Conservation (phyloP, 2,888 invertebrate species). For the Melinaea marsaeus region DNA sequence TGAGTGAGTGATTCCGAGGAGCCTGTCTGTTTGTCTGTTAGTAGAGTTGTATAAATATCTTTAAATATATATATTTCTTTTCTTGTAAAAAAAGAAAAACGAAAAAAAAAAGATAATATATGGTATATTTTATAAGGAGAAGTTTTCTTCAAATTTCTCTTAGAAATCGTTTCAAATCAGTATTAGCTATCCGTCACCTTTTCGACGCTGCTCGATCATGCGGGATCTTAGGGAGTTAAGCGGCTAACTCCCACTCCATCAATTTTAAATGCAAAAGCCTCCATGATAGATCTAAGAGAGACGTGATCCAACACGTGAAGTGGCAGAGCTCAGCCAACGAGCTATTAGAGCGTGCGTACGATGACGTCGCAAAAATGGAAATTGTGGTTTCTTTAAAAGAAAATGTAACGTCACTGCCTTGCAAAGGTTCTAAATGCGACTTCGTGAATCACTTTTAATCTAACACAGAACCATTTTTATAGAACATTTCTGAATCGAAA, state of each 20-base stretch:
- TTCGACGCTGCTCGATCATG: slow-evolving; percentile 32
- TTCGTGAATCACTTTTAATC: slow-evolving; percentile 30
- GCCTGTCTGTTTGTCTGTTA: slow-evolving; percentile 22
- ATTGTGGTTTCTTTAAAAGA: slow-evolving; percentile 46
- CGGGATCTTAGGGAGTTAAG: slow-evolving; percentile 40
- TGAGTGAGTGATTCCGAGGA: slow-evolving; percentile 35
- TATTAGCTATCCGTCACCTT: slow-evolving; percentile 15
- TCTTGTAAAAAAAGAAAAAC: no score
- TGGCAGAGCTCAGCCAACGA: slow-evolving; percentile 28
- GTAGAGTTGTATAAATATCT: neutral
- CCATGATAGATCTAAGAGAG: slow-evolving; percentile 53
- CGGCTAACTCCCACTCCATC: slow-evolving; percentile 45
- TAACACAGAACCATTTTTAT: slow-evolving; percentile 16
- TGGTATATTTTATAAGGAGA: no score
- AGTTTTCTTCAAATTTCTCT: no score
- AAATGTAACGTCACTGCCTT: slow-evolving; percentile 34
- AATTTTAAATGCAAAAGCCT: slow-evolving; percentile 53
- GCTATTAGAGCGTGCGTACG: slow-evolving; percentile 42
- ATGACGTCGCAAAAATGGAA: slow-evolving; percentile 59
- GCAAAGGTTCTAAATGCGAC: slow-evolving; percentile 21
- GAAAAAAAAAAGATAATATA: no score
- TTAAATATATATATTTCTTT: neutral
- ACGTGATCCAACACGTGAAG: slow-evolving; percentile 57
- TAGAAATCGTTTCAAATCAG: slow-evolving; percentile 1
- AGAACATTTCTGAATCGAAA: slow-evolving; percentile 14